Evolutionary conservation across 1,140 invertebrate genomes (phyloP).

Genomic region (Idris sp.): DNA sequence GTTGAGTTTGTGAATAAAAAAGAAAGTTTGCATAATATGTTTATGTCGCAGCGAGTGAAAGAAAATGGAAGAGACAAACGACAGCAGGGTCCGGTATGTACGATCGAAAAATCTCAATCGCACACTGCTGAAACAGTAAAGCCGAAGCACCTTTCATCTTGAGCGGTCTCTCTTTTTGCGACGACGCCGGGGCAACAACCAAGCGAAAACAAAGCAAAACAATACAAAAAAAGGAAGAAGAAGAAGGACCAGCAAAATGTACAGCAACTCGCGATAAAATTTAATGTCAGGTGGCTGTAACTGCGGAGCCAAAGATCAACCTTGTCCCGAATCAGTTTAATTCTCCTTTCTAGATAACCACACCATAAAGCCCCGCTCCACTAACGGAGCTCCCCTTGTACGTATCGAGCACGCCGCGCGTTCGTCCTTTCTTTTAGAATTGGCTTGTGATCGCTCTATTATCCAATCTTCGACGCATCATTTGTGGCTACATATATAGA

Average conservation of each 20-base stretch:
- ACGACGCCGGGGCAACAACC: conserved; percentile 33
- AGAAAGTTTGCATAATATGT: conserved; percentile 46
- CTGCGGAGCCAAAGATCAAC: conserved; percentile 61
- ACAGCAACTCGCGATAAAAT: conserved; percentile 61
- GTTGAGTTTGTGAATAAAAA: conserved; percentile 46
- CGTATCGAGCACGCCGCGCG: conserved; percentile 25
- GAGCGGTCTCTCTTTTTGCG: conserved; percentile 56
- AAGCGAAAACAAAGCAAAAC: conserved; percentile 25
- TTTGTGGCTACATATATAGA: conserved; percentile 45
- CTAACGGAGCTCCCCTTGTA: conserved; percentile 42
- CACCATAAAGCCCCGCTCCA: conserved; percentile 48
- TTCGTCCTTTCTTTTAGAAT: conserved; percentile 55
- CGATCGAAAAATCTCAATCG: conserved; percentile 62
- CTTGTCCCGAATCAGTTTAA: conserved; percentile 62
- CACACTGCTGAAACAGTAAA: conserved; percentile 51
- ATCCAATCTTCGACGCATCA: conserved; percentile 52
- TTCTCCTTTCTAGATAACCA: conserved; percentile 60
- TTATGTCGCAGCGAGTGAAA: conserved; percentile 39
- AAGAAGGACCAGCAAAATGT: too few relatives aligned
- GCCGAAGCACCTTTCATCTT: conserved; percentile 60
- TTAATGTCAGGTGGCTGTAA: conserved; percentile 65
- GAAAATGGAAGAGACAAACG: conserved; percentile 53
- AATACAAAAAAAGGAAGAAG: too few relatives aligned
- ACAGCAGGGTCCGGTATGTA: conserved; percentile 9
- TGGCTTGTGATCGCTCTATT: conserved; percentile 57